A percentile compares a stretch with the other conserved stretches of the same genome.
These are phyloP conservation scores for Anser cygnoides DNA, from an alignment of 2,113 vertebrate genomes.

Conservation along the genomic window DNA sequence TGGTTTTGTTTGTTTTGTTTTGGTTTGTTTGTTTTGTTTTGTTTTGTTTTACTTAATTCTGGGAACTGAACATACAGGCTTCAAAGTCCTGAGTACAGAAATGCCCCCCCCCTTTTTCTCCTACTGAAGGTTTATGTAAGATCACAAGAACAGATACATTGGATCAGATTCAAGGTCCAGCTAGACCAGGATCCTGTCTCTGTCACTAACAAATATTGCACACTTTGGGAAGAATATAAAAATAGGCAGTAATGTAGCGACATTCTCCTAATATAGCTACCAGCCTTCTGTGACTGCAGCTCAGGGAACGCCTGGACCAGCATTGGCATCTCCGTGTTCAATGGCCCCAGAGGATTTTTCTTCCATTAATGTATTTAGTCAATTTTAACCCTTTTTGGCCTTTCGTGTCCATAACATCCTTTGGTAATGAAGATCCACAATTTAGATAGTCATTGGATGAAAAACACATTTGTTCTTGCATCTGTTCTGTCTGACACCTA, in stretches of 20 bases:
- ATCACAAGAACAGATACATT: background rate
- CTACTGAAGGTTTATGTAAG: background rate
- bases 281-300: background rate
- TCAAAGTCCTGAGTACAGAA: background rate
- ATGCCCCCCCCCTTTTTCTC: background rate
- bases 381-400: background rate
- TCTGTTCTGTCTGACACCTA: background rate
- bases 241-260: background rate
- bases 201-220: background rate
- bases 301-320: background rate
- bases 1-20: no score
- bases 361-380: background rate
- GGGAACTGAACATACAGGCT: background rate
- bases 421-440: background rate
- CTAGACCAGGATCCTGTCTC: background rate
- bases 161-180: conserved; percentile 31
- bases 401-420: background rate
- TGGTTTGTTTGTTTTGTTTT: no score
- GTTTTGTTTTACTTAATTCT: background rate
- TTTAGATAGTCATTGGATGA: background rate
- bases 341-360: background rate
- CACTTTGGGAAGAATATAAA: conserved; percentile 20
- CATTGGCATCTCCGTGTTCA: background rate
- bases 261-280: background rate
- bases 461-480: background rate